Evolutionary conservation across 2,888 invertebrate genomes (phyloP).

Genomic region (Diplazon laetatorius): DNA sequence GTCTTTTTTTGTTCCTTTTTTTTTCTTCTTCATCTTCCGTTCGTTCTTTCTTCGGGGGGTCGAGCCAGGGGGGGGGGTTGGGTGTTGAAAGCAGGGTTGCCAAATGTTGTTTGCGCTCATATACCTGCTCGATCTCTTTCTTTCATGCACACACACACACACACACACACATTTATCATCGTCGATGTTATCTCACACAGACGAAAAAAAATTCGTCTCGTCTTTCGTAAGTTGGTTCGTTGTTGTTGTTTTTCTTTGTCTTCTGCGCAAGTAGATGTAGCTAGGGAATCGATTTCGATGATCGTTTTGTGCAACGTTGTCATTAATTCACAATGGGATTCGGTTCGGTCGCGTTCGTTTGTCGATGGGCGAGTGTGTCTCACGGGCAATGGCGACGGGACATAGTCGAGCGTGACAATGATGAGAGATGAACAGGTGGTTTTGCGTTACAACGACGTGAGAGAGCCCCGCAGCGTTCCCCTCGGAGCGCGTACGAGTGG

Average conservation of each 20-base stretch:
- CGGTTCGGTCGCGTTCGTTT: too few relatives aligned
- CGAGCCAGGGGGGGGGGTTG: constrained; percentile 23
- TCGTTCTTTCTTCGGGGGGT: constrained; percentile 17
- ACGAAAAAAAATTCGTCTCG: too few relatives aligned
- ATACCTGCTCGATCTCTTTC: constrained; percentile 50
- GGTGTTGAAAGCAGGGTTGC: constrained; percentile 62
- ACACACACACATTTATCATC: too few relatives aligned
- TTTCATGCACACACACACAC: constrained; percentile 41
- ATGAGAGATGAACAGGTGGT: constrained; percentile 34
- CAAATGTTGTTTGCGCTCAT: constrained; percentile 54
- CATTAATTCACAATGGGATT: too few relatives aligned
- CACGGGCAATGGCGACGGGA: neutral
- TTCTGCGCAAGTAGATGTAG: too few relatives aligned
- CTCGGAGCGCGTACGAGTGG: neutral
- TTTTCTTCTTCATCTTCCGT: constrained; percentile 35
- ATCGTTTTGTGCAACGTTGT: neutral
- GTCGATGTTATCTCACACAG: constrained; percentile 18
- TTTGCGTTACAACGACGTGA: constrained; percentile 18
- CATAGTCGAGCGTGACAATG: constrained; percentile 12
- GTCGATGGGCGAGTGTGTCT: too few relatives aligned
- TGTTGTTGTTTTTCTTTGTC: neutral
- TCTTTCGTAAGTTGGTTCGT: too few relatives aligned
- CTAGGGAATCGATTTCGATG: constrained; percentile 5
- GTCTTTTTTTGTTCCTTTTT: constrained; percentile 28
- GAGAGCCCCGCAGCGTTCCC: neutral